phyloP scores from a whole-genome alignment of 2,797 vertebrate genomes.

The Pelobates cultripes region DNA sequence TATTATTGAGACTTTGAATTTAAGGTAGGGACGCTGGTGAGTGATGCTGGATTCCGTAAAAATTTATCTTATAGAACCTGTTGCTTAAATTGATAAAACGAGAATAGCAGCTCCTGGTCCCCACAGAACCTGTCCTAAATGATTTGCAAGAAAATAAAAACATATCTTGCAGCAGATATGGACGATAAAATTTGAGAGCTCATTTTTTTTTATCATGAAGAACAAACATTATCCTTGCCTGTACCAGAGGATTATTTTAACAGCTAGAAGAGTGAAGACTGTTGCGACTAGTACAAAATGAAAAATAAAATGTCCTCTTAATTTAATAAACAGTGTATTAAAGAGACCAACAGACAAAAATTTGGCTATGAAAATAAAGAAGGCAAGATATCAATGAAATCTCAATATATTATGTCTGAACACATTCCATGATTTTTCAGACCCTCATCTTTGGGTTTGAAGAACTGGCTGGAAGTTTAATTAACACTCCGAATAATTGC shows the following conservation, averaged over 20 bases:
- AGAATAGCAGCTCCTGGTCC: background rate
- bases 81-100: background rate
- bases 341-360: too few relatives aligned
- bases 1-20: constrained; percentile 8
- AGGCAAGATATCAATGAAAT: too few relatives aligned
- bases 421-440: too few relatives aligned
- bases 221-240: constrained; percentile 9
- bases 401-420: too few relatives aligned
- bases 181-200: background rate
- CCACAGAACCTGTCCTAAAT: constrained; percentile 1
- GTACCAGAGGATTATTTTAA: background rate
- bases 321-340: too few relatives aligned
- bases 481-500: too few relatives aligned
- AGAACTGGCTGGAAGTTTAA: too few relatives aligned
- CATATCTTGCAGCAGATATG: constrained; percentile 1
- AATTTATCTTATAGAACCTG: background rate
- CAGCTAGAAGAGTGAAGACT: too few relatives aligned
- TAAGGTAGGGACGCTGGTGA: background rate
- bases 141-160: constrained; percentile 25
- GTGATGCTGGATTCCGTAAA: background rate
- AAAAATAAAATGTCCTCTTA: too few relatives aligned
- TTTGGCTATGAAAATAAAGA: too few relatives aligned
- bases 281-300: too few relatives aligned
- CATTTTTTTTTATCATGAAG: background rate
- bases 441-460: too few relatives aligned